Conservation (phyloP, 1,140 invertebrate genomes). For the Drosophila burlai region DNA sequence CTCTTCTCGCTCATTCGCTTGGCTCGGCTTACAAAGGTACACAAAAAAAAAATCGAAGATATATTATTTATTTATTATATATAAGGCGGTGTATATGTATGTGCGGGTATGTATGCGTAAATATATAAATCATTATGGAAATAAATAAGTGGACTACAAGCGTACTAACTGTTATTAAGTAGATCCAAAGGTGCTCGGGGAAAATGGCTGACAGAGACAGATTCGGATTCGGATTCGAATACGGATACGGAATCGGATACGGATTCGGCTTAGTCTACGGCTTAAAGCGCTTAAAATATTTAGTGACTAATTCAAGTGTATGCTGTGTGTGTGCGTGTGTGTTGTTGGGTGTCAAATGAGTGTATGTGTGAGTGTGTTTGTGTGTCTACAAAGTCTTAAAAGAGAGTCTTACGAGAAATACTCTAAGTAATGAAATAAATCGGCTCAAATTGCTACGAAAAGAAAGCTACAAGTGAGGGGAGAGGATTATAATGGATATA, state of each 20-base stretch:
- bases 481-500: background rate
- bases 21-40: conserved; percentile 62
- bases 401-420: conserved; percentile 54
- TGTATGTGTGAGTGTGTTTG: conserved; percentile 25
- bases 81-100: conserved; percentile 55
- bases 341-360: conserved; percentile 19
- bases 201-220: conserved; percentile 31
- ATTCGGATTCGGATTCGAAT: background rate
- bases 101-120: conserved; percentile 47
- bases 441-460: conserved; percentile 32
- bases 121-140: conserved; percentile 52
- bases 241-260: background rate
- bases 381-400: conserved; percentile 53
- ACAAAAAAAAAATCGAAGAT: conserved; percentile 62
- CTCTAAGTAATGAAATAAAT: conserved; percentile 44
- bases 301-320: conserved; percentile 81
- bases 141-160: conserved; percentile 53
- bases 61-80: conserved; percentile 15
- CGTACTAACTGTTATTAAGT: conserved; percentile 59
- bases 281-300: conserved; percentile 80
- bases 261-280: conserved; percentile 72
- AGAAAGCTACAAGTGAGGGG: conserved; percentile 35
- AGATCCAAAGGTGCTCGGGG: conserved; percentile 16
- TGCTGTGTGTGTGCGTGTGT: conserved; percentile 33
- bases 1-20: conserved; percentile 27